A percentile compares a stretch with the other conserved stretches of the same genome.
phyloP scores from a whole-genome alignment of 2,113 vertebrate species.

The Colius striatus region DNA sequence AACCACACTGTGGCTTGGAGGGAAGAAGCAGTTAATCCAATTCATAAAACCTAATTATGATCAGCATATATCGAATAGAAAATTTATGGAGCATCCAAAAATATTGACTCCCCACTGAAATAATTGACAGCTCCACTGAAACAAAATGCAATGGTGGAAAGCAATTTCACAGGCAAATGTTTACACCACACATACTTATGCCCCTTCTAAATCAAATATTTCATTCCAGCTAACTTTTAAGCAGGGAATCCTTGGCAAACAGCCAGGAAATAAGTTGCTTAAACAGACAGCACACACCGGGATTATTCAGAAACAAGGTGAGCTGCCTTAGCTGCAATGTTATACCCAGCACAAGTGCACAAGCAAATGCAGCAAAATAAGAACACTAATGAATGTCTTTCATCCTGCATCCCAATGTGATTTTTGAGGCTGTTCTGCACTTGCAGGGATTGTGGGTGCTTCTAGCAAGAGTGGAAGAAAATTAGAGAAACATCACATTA shows the following conservation, averaged over 20 bases:
- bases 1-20: not conserved
- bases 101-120: not conserved
- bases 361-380: not conserved
- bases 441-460: too few species aligned
- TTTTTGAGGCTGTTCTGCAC: not conserved
- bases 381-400: not conserved
- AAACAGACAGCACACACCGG: not conserved
- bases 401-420: not conserved
- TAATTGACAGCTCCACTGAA: rapidly evolving
- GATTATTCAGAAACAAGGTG: not conserved
- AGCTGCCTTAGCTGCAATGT: rapidly evolving
- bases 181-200: not conserved
- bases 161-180: not conserved
- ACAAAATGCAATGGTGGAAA: not conserved
- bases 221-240: not conserved
- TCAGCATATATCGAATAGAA: not conserved
- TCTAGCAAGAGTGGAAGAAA: not conserved
- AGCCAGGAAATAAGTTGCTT: not conserved
- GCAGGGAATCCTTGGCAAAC: not conserved
- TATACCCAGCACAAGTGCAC: not conserved
- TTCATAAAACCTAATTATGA: not conserved
- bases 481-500: not conserved
- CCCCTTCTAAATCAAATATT: not conserved
- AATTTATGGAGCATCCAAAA: not conserved
- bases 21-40: not conserved